A percentile compares a stretch with the other conserved stretches of the same genome.
These are phyloP conservation scores for Falco berigora DNA, from an alignment of 2,797 vertebrate species.

Conservation along the genomic window DNA sequence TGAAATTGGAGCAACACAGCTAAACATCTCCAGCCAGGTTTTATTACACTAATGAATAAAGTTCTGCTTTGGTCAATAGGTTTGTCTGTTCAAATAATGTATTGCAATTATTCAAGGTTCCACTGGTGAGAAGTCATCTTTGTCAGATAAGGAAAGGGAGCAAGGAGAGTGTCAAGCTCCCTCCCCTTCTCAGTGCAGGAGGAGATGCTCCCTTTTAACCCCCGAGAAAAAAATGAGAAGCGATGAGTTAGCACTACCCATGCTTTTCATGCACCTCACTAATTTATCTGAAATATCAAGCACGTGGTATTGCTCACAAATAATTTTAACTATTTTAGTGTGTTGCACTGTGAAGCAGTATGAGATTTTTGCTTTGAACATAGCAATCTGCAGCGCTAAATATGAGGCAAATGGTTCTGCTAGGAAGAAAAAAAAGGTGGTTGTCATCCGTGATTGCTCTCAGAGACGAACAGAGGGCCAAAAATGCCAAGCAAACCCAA, in stretches of 20 bases:
- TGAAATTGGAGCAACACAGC: not conserved
- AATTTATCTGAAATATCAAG: not conserved
- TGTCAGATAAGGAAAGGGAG: not conserved
- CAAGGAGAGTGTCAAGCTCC: not conserved
- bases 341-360: not conserved
- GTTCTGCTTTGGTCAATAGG: not conserved
- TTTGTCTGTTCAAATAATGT: not conserved
- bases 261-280: not conserved
- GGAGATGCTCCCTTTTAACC: not conserved
- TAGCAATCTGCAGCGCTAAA: not conserved
- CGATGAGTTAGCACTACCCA: not conserved
- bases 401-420: not conserved
- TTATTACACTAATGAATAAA: not conserved
- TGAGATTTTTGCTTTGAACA: not conserved
- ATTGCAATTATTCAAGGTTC: not conserved
- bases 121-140: not conserved
- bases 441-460: too few relatives aligned
- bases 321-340: conserved; percentile 56
- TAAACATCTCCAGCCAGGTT: not conserved
- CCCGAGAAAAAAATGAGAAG: not conserved
- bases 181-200: not conserved
- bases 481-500: too few relatives aligned
- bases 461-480: too few relatives aligned
- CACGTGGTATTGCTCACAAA: not conserved
- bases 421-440: too few relatives aligned